Conservation (phyloP, 2,113 vertebrate species). For the Heloderma charlesbogerti region DNA sequence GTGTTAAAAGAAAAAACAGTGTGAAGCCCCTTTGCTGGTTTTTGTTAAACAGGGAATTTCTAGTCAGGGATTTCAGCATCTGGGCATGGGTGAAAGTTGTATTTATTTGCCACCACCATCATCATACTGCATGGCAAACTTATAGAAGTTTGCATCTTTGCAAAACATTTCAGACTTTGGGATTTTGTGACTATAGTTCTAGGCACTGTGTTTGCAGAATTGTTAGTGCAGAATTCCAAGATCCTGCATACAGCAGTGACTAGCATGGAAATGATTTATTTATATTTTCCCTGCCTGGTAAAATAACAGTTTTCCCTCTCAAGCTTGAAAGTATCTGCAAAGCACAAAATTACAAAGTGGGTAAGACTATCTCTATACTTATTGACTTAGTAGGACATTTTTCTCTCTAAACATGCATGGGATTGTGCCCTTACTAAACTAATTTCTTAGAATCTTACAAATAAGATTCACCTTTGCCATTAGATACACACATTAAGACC, state of each 20-base stretch:
- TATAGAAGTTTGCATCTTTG: background rate
- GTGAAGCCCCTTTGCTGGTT: background rate
- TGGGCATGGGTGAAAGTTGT: background rate
- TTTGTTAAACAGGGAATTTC: background rate
- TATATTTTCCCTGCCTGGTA: background rate
- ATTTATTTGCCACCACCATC: background rate
- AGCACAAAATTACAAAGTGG: background rate
- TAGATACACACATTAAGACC: too few relatives aligned
- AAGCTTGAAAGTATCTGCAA: background rate
- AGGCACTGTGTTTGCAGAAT: background rate
- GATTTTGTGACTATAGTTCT: background rate
- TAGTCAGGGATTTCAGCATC: background rate
- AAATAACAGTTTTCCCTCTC: background rate
- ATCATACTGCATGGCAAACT: background rate
- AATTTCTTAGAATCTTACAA: too few relatives aligned
- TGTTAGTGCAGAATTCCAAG: background rate
- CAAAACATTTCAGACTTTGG: background rate
- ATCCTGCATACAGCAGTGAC: background rate
- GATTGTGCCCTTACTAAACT: too few relatives aligned
- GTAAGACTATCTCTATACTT: background rate
- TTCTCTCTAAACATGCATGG: too few relatives aligned
- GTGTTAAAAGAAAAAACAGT: too few relatives aligned
- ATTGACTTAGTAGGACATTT: background rate
- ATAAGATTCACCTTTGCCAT: too few relatives aligned
- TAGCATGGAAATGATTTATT: background rate